Percentiles rank a stretch among this genome's conserved stretches.
Conservation (phyloP, 2,888 invertebrate genomes). For the Halictus ligatus region DNA sequence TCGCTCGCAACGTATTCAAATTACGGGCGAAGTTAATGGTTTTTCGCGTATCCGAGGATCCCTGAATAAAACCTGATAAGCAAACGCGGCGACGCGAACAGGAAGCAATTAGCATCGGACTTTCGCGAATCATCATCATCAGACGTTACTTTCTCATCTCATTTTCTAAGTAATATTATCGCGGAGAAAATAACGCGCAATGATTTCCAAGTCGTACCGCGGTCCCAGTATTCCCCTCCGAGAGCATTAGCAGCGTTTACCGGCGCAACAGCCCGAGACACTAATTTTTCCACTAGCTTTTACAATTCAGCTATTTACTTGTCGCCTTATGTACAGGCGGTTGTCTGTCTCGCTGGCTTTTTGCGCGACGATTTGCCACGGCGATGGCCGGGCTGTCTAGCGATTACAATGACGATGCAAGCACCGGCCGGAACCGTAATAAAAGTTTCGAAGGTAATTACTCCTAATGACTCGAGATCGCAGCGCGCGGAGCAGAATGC, state of each 20-base stretch:
- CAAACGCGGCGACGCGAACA: constrained; percentile 61
- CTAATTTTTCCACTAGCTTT: constrained; percentile 52
- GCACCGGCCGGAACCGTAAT: not conserved
- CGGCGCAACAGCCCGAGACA: constrained; percentile 22
- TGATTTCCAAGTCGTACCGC: constrained; percentile 61
- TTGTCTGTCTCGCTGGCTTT: constrained; percentile 10
- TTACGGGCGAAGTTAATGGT: not conserved
- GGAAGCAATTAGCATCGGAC: constrained; percentile 71
- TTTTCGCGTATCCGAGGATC: constrained; percentile 32
- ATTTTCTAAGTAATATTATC: constrained; percentile 72
- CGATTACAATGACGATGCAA: constrained; percentile 25
- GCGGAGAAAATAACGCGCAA: constrained; percentile 71
- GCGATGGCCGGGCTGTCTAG: not conserved
- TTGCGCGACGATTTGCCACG: constrained; percentile 36
- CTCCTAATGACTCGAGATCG: constrained; percentile 22
- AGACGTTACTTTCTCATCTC: constrained; percentile 70
- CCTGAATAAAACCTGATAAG: constrained; percentile 60
- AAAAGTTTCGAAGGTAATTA: constrained; percentile 45
- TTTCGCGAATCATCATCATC: constrained; percentile 71
- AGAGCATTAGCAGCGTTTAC: constrained; percentile 56
- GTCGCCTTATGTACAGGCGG: constrained; percentile 31
- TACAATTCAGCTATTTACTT: constrained; percentile 60
- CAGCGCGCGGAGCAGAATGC: not conserved
- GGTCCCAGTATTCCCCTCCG: constrained; percentile 53
- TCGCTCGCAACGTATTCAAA: not conserved